Percentiles rank a stretch among this genome's conserved stretches.
Conservation (phyloP, 2,113 vertebrate genomes). For the Ceyx melanurus region DNA sequence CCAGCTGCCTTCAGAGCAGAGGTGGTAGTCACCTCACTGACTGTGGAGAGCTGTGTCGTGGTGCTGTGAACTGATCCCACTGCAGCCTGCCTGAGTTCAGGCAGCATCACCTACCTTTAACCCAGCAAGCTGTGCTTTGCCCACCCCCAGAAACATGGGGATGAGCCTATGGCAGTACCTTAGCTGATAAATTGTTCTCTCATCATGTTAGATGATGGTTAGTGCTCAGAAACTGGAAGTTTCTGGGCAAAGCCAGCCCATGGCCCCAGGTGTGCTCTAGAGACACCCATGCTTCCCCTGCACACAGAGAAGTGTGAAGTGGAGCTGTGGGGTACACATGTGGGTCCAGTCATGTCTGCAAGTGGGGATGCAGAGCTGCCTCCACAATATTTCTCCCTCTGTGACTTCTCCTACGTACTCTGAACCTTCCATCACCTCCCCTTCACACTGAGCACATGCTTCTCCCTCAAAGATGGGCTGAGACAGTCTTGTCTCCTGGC, state of each 20-base stretch:
- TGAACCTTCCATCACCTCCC: background rate
- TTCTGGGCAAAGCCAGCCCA: fast-evolving
- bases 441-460: background rate
- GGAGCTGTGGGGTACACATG: background rate
- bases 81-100: background rate
- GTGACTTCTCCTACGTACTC: background rate
- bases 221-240: background rate
- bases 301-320: background rate
- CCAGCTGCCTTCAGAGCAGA: background rate
- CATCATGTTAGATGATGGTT: fast-evolving
- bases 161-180: background rate
- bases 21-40: too few species aligned
- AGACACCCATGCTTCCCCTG: background rate
- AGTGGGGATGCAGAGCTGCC: background rate
- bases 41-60: background rate
- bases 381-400: background rate
- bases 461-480: background rate
- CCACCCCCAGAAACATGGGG: background rate
- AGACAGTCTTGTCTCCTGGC: background rate
- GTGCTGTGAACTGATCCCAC: too few species aligned
- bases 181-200: background rate
- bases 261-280: background rate
- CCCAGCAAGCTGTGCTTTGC: background rate
- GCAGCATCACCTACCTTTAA: background rate
- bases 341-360: background rate